Percentiles rank a stretch among this genome's conserved stretches.
These are phyloP conservation scores for Erethizon dorsatum DNA, from an alignment of 2,797 vertebrate genomes.

Conservation along the genomic window DNA sequence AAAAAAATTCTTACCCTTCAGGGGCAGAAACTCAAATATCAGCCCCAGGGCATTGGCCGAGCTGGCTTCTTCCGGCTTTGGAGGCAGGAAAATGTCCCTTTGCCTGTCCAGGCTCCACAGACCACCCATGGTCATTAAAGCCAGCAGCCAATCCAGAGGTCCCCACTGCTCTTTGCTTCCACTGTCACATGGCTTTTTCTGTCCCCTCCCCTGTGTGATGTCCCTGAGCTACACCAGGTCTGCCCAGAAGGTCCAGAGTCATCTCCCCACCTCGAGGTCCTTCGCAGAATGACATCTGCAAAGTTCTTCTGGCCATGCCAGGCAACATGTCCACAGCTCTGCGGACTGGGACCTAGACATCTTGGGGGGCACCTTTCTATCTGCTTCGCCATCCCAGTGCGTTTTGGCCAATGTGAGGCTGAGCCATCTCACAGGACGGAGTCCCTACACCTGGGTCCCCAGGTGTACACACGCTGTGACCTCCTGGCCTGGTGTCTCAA, in stretches of 20 bases:
- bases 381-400: no score
- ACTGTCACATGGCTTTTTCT: fast-evolving
- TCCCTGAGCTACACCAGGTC: background rate
- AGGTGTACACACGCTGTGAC: background rate
- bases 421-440: no score
- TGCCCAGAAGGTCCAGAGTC: background rate
- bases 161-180: background rate
- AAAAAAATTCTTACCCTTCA: background rate
- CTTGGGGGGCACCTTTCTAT: background rate
- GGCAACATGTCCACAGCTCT: background rate
- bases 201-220: background rate
- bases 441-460: no score
- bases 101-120: background rate
- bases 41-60: background rate
- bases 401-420: background rate
- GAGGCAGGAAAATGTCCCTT: background rate
- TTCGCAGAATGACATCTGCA: background rate
- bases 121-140: fast-evolving
- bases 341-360: no score
- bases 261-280: background rate
- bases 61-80: no score
- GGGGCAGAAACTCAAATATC: background rate
- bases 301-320: background rate
- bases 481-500: background rate
- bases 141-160: background rate